Evolutionary conservation across 2,888 invertebrate genomes (phyloP), one percentile per base, ranked within the genome.

Genomic region (Amaurobius ferox): DNA sequence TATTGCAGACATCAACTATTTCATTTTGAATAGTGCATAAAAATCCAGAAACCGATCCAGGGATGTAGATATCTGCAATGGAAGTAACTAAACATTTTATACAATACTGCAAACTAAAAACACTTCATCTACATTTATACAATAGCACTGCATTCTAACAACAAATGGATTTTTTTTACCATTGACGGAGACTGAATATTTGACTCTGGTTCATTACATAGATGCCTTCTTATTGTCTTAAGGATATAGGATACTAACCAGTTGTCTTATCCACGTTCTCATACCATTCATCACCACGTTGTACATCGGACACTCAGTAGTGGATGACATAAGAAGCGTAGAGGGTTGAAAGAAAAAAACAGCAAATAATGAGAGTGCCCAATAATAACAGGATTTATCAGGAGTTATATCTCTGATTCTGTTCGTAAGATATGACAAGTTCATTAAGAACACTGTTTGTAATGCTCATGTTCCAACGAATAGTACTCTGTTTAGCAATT

Each of bases 361-460:
- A 11, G 55, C 23, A 1, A 11, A 1, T 55, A 55, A 55, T 55
- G 55, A 23, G 55, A 55, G 5, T 55, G 5, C 23, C 55, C 16
- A 55, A 55, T 55, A 55, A 55, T 55, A 23, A 55, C 55, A 55
- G 23, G 55, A 23, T 11, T 55, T 55, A 55, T 55, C 55, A 23
- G 55, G 23, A 23, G 3, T 23, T 55, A 55, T 55, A 55, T 55
- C 55, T 23, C 23, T 23, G 13, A 3, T 6, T 23, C 23, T 3
- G 23, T 44, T 16, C 23, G 55, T 55, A 55, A 19, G 55, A 55
- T 55, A 55, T 55, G 55, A 55, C 55, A 55, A 23, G 23, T 55
- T 23, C 55, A 55, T 55, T 55, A 55, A 16, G 5, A 1, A 11
- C 16, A 3, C 16, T 16, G 11, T 55, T 55, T 55, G 55, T 55